phyloP scores from a whole-genome alignment of 2,888 invertebrate genomes.

The Morinoia aosen region DNA sequence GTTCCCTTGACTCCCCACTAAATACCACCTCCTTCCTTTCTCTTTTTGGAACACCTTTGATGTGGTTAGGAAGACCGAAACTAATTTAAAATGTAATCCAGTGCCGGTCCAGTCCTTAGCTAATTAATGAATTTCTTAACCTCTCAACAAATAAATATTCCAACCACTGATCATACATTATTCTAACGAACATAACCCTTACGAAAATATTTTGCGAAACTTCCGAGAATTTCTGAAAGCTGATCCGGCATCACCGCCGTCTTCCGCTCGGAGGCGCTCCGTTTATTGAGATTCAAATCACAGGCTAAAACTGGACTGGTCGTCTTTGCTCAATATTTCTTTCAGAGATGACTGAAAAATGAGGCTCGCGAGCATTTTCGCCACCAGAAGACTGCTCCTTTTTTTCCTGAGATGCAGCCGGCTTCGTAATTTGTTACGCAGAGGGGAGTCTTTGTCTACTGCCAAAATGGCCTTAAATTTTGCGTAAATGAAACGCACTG shows the following conservation, averaged over 20 bases:
- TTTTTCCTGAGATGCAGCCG: not conserved
- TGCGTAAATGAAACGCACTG: no score
- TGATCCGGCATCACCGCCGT: not conserved
- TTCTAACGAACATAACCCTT: not conserved
- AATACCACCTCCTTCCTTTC: no score
- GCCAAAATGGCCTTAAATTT: no score
- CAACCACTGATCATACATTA: not conserved
- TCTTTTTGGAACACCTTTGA: no score
- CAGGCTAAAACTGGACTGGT: constrained; percentile 9
- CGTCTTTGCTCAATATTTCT: constrained; percentile 12
- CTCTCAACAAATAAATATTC: not conserved
- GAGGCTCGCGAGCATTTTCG: not conserved
- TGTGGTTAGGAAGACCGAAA: no score
- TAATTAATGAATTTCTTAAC: not conserved
- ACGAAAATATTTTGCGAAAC: not conserved
- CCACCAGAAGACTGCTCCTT: not conserved
- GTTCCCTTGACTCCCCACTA: no score
- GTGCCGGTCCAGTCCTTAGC: not conserved
- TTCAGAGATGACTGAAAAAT: constrained; percentile 17
- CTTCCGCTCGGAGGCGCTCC: not conserved
- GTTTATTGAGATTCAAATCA: constrained; percentile 16
- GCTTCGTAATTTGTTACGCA: not conserved
- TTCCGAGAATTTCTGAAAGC: not conserved
- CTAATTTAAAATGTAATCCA: no score
- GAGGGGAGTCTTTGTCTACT: not conserved